Evolutionary conservation across 2,888 invertebrate genomes (phyloP).

Genomic region (Gasteruption jaculator): DNA sequence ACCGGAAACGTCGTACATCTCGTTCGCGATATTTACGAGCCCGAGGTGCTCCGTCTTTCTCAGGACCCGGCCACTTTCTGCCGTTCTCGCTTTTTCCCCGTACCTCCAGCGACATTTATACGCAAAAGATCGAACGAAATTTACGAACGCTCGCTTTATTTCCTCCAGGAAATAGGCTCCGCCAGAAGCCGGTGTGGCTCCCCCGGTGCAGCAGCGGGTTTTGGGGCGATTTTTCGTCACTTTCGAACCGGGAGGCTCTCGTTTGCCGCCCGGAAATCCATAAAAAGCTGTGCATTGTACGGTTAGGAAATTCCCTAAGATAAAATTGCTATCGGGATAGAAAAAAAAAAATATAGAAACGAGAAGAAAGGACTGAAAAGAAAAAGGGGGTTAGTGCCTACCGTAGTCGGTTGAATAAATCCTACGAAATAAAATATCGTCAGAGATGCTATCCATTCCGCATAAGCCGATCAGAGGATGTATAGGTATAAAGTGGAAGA

Average conservation of each 20-base stretch:
- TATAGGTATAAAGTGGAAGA: conserved; percentile 19
- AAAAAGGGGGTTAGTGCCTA: background rate
- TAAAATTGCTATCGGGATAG: no score
- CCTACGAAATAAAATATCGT: conserved; percentile 29
- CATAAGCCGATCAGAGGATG: conserved; percentile 32
- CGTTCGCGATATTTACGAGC: conserved; percentile 34
- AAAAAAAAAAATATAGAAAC: no score
- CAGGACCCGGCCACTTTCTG: conserved; percentile 14
- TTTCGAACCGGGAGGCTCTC: no score
- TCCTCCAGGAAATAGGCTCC: no score
- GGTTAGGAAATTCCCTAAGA: no score
- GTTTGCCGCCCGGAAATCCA: no score
- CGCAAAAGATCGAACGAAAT: conserved; percentile 19
- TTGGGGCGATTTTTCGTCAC: no score
- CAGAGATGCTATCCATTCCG: conserved; percentile 28
- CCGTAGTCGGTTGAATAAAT: conserved; percentile 1
- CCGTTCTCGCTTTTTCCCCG: background rate
- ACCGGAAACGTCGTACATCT: conserved; percentile 38
- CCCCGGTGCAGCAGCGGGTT: no score
- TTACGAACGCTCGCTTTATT: no score
- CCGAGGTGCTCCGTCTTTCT: conserved; percentile 9
- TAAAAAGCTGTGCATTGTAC: no score
- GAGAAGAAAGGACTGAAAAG: background rate
- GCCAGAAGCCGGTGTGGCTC: conserved; percentile 15
- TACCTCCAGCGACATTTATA: background rate